Base-by-base conservation (phyloP, 2,888 invertebrate species). In the Drosophila flavopinicola region DNA sequence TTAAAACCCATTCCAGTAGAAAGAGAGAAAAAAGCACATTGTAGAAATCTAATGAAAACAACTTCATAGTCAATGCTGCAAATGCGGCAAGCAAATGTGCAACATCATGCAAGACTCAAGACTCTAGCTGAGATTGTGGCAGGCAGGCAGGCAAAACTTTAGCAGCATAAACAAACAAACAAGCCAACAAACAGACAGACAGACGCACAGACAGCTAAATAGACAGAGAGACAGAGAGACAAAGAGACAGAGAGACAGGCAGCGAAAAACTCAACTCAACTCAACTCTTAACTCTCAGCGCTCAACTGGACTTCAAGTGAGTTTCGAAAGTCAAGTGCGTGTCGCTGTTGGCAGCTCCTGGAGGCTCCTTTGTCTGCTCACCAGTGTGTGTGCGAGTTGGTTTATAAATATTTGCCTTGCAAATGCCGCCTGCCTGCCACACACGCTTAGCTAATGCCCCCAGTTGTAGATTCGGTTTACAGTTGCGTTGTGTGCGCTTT, bases 291-390 rank as follows among this genome's bases (percentile, higher is more conserved):
- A 60, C 75, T 66, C 53, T 53, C 32, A 47, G 53, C 68, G 64
- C 58, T 71, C 74, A 83, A 76, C 66, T 66, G 66, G 69, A 80
- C 78, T 83, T 87, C 59, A 69, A 83, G 83, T 82, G 85, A 83
- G 76, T 74, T 78, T 83, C 76, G 74, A 77, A 87, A 84, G 84
- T 84, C 82, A 87, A 82, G 87, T 87, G 77, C 85, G 77, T 86
- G 86, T 82, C 75, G 76, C 73, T 74, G 49, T 68, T 76, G 73
- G 65, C 78, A 82, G 75, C 66, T 72, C 54, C 61, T 63, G 72
- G 71, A 82, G 68, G 53, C 65, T 68, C 27, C 60, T 59, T 56
- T 66, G 54, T 48, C 48, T 32, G 47, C 17, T n/a, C 23, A 10
- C 33, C 47, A 17, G 51, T 69, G 45, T 68, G 45, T 52, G 47